These are phyloP conservation scores for Apaloderma vittatum DNA, from an alignment of 2,113 vertebrate species.

Conservation along the genomic window DNA sequence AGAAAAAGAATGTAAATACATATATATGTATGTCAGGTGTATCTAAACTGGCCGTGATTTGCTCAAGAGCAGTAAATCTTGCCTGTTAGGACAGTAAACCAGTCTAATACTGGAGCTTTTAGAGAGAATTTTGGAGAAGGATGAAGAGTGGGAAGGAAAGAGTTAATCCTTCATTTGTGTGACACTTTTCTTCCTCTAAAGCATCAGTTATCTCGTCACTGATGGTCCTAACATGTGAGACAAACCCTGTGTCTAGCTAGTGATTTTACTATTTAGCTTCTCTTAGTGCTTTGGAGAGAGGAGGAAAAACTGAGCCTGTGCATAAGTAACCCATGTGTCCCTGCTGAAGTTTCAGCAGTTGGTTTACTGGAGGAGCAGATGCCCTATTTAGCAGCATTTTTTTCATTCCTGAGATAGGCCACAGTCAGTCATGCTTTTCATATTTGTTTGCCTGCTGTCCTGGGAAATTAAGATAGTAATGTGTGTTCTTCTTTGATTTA, in stretches of 20 bases:
- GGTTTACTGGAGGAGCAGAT: background rate
- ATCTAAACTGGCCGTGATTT: background rate
- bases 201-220: background rate
- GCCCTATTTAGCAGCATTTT: background rate
- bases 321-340: background rate
- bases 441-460: background rate
- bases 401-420: background rate
- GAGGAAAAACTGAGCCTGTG: background rate
- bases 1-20: background rate
- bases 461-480: background rate
- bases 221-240: fast-evolving
- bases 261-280: background rate
- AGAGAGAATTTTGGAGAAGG: background rate
- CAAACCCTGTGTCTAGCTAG: background rate
- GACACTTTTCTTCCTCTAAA: background rate
- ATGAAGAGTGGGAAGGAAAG: background rate
- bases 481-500: background rate
- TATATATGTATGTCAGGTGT: background rate
- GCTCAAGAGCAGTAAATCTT: background rate
- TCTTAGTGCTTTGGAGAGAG: background rate
- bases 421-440: background rate
- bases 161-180: background rate
- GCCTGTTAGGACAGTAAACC: background rate
- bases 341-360: background rate
- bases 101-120: background rate